Evolutionary conservation across 2,888 invertebrate species (phyloP).

Genomic region (Endotricha flammealis): DNA sequence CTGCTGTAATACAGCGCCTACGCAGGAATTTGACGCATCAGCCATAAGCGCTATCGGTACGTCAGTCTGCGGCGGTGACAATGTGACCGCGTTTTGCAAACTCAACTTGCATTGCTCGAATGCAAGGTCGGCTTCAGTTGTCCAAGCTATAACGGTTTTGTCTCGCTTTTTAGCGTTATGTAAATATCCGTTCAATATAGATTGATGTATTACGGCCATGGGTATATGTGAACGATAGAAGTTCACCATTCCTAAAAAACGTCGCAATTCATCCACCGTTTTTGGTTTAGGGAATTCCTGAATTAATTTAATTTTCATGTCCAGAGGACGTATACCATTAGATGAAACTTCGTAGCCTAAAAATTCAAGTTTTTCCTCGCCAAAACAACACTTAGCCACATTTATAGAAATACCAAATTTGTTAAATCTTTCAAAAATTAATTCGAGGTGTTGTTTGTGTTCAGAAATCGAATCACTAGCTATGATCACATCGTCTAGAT

Average conservation of each 20-base stretch:
- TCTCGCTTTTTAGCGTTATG: no score
- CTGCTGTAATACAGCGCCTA: conserved; percentile 36
- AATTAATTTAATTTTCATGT: conserved; percentile 9
- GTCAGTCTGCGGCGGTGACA: conserved; percentile 16
- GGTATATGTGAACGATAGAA: conserved; percentile 4
- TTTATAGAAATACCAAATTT: conserved; percentile 8
- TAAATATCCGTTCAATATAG: no score
- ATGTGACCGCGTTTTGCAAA: no score
- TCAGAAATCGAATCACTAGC: neutral
- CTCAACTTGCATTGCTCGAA: no score
- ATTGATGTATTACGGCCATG: conserved; percentile 3
- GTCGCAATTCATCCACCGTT: conserved; percentile 13
- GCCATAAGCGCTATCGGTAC: conserved; percentile 18
- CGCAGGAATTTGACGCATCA: conserved; percentile 31
- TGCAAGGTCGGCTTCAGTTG: no score
- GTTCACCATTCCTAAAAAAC: neutral
- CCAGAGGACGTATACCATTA: conserved; percentile 3
- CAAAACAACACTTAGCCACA: conserved; percentile 8
- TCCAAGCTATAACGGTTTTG: no score
- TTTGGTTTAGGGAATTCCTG: conserved; percentile 16
- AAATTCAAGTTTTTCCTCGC: conserved; percentile 5
- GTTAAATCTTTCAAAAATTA: conserved; percentile 7
- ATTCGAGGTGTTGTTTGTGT: conserved; percentile 1
- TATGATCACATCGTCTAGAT: conserved; percentile 5
- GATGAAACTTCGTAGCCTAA: conserved; percentile 5